These are phyloP conservation scores for Platysteira castanea DNA, from an alignment of 2,113 vertebrate genomes.

Conservation along the genomic window DNA sequence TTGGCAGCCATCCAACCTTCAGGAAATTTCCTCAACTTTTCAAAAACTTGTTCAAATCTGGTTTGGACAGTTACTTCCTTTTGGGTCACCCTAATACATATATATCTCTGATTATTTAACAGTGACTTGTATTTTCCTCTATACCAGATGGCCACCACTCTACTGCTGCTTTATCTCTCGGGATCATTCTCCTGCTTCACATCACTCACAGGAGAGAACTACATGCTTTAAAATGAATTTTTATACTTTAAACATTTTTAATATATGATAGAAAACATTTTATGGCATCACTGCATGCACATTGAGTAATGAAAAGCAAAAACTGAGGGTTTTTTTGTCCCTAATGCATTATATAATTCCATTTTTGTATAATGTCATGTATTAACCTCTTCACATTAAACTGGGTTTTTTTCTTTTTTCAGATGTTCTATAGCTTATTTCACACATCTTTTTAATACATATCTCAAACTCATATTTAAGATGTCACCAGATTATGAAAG, in stretches of 20 bases:
- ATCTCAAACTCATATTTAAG: neutral
- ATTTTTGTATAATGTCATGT: neutral
- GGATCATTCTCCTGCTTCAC: neutral
- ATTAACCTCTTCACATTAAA: neutral
- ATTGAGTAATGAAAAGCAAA: neutral
- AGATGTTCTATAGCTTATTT: neutral
- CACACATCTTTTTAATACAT: neutral
- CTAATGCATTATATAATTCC: neutral
- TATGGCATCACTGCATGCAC: neutral
- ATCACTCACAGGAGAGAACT: neutral
- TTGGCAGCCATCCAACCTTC: neutral
- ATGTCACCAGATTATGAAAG: neutral
- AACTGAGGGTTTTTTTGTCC: accelerated
- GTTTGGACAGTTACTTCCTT: neutral
- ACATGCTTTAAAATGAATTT: neutral
- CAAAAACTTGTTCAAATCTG: neutral
- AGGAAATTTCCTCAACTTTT: neutral
- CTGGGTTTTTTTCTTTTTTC: neutral
- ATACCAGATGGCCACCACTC: neutral
- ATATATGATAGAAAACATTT: neutral
- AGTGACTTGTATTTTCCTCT: neutral
- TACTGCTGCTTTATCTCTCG: neutral
- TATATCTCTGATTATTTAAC: neutral
- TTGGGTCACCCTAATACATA: neutral
- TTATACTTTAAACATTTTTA: neutral